Evolutionary conservation across 2,888 invertebrate species (phyloP), one percentile per base, ranked within the genome.

Genomic region (Plebejus anna): DNA sequence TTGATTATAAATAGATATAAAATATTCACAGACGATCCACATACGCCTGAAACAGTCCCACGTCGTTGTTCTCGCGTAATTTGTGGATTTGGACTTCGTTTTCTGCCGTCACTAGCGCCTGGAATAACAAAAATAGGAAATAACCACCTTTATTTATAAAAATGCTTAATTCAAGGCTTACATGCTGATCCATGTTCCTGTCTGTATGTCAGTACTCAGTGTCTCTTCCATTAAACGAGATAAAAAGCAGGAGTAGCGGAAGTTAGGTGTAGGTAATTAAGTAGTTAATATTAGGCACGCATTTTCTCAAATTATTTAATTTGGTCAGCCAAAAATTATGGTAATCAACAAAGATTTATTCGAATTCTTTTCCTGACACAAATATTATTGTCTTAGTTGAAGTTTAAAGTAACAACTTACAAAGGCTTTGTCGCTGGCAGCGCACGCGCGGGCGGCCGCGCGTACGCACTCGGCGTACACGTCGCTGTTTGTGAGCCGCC

Each of bases 401-500:
- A 47, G 47, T 47, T 42, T 7, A 57, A 16, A 16, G 22, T 59
- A 59, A 70, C n/a, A 71, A 79, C 85, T 83, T 77, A 90, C 90
- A 82, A 90, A 75, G 1, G 82, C 79, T 42, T 78, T 81, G n/a
- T 84, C 84, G 0, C 78, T 81, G 0, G 82, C 80, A 0, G 78
- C 78, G 72, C 84, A 83, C 1, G 77, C 71, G 0, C 76, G 59
- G 0, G 84, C 85, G 0, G 82, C 81, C 0, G 82, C 81, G 4
- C 78, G 79, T 0, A 80, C 79, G 55, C 78, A 79, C 51, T 82
- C 81, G 0, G 89, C 86, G 72, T 84, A 80, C 7, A 92, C 91
- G 78, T 92, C 92, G 77, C 92, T 91, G 75, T 82, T 84, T 0
- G 88, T 83, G 1, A 92, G 81, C n/a, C 90, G 85, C 88, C 91